Conservation (phyloP, 2,888 invertebrate genomes). For the Lasioglossum morio region DNA sequence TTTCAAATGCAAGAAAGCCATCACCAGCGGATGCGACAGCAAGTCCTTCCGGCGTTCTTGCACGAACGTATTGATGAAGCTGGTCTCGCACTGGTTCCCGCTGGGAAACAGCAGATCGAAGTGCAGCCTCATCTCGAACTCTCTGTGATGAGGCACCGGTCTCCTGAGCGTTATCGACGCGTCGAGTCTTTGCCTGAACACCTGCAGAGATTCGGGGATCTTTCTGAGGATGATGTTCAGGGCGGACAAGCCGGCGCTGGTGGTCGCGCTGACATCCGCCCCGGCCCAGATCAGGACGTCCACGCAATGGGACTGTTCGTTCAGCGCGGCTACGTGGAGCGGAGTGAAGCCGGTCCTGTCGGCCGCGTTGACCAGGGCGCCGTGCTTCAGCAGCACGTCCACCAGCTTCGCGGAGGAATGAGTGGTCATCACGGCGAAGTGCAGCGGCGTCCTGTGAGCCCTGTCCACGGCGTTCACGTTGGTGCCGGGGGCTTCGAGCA, state of each 20-base stretch:
- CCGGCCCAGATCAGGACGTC: conserved; percentile 84
- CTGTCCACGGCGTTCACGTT: conserved; percentile 83
- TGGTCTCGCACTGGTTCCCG: conserved; percentile 83
- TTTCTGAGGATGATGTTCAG: conserved; percentile 84
- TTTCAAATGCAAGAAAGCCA: conserved; percentile 85
- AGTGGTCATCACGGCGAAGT: conserved; percentile 84
- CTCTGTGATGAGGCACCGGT: conserved; percentile 81
- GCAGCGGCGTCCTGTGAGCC: conserved; percentile 83
- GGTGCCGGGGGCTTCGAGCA: conserved; percentile 76
- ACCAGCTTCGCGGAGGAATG: conserved; percentile 78
- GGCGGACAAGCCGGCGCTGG: conserved; percentile 84
- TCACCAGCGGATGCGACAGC: conserved; percentile 85
- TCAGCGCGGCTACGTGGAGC: conserved; percentile 85
- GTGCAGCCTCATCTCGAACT: conserved; percentile 82
- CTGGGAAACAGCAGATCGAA: conserved; percentile 83
- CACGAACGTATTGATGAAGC: conserved; percentile 84
- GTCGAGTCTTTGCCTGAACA: conserved; percentile 84
- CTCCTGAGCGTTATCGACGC: conserved; percentile 80
- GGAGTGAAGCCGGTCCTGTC: conserved; percentile 84
- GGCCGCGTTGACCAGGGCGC: conserved; percentile 81
- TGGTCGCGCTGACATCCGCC: conserved; percentile 84
- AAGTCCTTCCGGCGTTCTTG: conserved; percentile 84
- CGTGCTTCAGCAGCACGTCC: conserved; percentile 78
- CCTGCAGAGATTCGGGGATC: conserved; percentile 84
- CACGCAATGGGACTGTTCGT: conserved; percentile 84